Conservation (phyloP, 92 coral and sea anemone species). For the Actinostola sp. region DNA sequence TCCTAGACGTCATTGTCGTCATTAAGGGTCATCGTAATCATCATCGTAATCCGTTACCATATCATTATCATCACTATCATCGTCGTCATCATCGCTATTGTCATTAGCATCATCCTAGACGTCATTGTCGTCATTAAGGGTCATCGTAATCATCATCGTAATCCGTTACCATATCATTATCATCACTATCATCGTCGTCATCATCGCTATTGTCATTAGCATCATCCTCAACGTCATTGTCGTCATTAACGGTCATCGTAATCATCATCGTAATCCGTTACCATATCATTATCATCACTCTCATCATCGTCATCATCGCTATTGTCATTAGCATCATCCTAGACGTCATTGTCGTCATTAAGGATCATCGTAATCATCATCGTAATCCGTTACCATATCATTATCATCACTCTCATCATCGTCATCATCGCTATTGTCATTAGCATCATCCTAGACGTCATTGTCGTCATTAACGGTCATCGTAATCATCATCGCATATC, state of each 20-base stretch:
- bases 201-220: neutral
- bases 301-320: constrained; percentile 1
- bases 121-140: neutral
- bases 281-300: neutral
- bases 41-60: neutral
- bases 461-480: neutral
- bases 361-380: neutral
- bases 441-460: neutral
- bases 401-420: neutral
- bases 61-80: neutral
- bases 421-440: neutral
- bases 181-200: neutral
- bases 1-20: neutral
- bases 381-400: neutral
- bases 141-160: neutral
- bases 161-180: neutral
- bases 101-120: neutral
- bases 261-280: too few relatives aligned
- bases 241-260: too few relatives aligned
- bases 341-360: too few relatives aligned
- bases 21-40: neutral
- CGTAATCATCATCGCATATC: constrained; percentile 18
- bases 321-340: too few relatives aligned
- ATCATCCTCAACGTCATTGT: neutral
- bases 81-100: neutral